Percentiles rank a stretch among this genome's conserved stretches.
Conservation (phyloP, 2,888 invertebrate genomes). For the Camponotus fellah region DNA sequence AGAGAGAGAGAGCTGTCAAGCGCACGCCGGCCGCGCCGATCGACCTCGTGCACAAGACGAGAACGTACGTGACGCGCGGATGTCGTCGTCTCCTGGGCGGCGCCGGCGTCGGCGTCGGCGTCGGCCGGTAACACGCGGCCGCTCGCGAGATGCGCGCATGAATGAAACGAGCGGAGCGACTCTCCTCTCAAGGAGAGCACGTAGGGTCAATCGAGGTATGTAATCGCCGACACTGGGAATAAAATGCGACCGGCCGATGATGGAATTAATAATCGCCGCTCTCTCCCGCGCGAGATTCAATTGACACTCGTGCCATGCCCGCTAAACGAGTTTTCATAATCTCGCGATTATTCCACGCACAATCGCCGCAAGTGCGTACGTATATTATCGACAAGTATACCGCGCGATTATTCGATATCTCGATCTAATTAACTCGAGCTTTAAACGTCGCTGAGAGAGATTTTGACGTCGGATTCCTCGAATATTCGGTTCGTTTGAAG, state of each 20-base stretch:
- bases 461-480: neutral
- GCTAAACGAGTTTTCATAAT: conserved; percentile 6
- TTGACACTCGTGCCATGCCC: conserved; percentile 4
- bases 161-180: conserved; percentile 68
- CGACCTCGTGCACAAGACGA: conserved; percentile 51
- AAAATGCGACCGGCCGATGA: conserved; percentile 15
- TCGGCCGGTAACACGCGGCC: conserved; percentile 37
- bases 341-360: neutral
- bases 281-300: neutral
- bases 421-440: neutral
- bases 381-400: neutral
- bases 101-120: conserved; percentile 42
- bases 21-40: conserved; percentile 71
- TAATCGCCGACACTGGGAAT: conserved; percentile 24
- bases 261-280: conserved; percentile 22
- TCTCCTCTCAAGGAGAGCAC: conserved; percentile 39
- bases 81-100: conserved; percentile 57
- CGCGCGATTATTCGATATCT: neutral
- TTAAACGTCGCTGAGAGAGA: neutral
- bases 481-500: neutral
- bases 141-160: conserved; percentile 66
- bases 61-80: conserved; percentile 52
- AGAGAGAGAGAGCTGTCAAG: conserved; percentile 67
- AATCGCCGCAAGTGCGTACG: neutral
- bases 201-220: conserved; percentile 39